Base-by-base conservation (phyloP, 2,888 invertebrate genomes). In the Orchesella flavescens region DNA sequence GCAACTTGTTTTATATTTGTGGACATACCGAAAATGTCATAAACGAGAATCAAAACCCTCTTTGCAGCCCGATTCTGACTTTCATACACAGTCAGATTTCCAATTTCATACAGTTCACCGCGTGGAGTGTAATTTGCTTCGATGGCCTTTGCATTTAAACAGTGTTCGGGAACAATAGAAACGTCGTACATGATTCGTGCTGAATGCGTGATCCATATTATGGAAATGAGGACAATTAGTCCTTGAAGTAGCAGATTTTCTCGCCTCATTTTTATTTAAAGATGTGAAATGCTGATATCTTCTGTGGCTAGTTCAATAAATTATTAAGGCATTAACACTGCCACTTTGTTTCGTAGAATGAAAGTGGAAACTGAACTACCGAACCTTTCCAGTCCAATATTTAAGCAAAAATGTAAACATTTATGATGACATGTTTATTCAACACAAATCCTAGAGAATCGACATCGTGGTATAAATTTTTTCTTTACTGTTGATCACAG, bases 11-110 rank as follows among this genome's bases (percentile, higher is more conserved):
- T 84, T 4, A 85, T 86, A 53, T 85, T 85, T 15, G 75, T 69
- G 4, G 72, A 46, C 43, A 69, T 57, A 9, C 86, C 87, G 55
- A 85, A 86, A 72, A 87, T 87, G 65, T 87, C 87, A 43, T 87
- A 86, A 12, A 84, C 86, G 3, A 74, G 85, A 61, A 87, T 86
- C 2, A 87, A 71, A 0, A 87, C 12, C 10, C 85, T 55, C 2
- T 74, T 81, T 1, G 78, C 24, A 0, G 82, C 77, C 34, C 74
- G 55, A 61, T 85, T 75, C 17, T 59, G 59, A 0, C 85, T 84
- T 23, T 86, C 86, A 73, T 87, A 87, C 10, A 87, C 82, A 0
- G 74, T 69, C 21, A 87, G 21, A 24, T 86, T 84, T 57, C 76
- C 84, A 13, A 86, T 63, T 15, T 66, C 19, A 34, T 73, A 82